Base-by-base conservation (phyloP, 1,140 invertebrate species). In the Mizuhopecten yessoensis region DNA sequence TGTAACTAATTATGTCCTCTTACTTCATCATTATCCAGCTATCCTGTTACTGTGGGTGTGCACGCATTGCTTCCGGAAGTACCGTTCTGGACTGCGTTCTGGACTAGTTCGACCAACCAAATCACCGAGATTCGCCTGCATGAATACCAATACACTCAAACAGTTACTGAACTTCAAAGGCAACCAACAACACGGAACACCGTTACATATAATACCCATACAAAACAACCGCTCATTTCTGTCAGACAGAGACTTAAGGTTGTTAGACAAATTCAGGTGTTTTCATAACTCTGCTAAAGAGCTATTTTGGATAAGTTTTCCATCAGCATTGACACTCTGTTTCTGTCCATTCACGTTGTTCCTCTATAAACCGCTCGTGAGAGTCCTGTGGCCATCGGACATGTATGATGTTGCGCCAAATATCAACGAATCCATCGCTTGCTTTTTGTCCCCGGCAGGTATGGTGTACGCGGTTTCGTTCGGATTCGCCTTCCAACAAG, bases 401-500 rank as follows among this genome's bases (percentile, higher is more conserved):
- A 87, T 36, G 20, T 87, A 34, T 87, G 17, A 17, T 34, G 86
- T 87, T 13, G 34, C 86, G 20, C 89, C 89, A 13, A 39, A 86
- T 17, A 87, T 90, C 75, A 90, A 90, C 13, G 89, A 87, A 34
- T 86, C 89, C 3, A 87, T 90, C 86, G 89, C 89, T 33, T 90
- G 89, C 86, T 90, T 90, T 33, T 42, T 90, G 36, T 86, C 39
- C 0, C 89, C 89, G 3, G 33, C 89, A 0, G 89, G 89, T 2
- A 90, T 90, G 89, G 89, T 90, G n/a, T 90, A 90, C 34, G 89
- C 89, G 11, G 89, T 90, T 34, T 90, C 89, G 86, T 90, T 90
- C 86, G 89, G 89, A 42, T 90, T 90, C 39, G 89, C 89, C 10
- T 90, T 90, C 86, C 89, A 90, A 33, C 89, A 90, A 45, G 89